Base-by-base conservation (phyloP, 2,113 vertebrate species). In the Channa argus region DNA sequence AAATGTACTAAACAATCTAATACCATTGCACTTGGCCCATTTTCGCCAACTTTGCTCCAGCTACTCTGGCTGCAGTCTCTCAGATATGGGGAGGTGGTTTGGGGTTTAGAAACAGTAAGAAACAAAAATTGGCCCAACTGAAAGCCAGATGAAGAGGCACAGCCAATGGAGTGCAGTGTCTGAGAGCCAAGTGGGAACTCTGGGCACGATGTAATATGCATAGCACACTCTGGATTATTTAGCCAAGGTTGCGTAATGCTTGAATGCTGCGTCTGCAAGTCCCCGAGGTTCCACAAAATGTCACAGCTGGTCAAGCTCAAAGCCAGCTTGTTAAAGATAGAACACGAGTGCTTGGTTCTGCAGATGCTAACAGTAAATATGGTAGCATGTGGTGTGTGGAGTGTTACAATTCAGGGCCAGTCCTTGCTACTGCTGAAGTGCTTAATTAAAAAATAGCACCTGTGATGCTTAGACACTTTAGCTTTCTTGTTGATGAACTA, bases 241-340 rank as follows among this genome's bases (percentile, higher is more conserved):
- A 89, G 54, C 60, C 8, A 8, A 47, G 72, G 74, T 87, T 89
- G 77, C 56, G 61, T 90, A 87, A 89, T 10, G 63, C 65, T 44
- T 37, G 52, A 70, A 82, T 61, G 70, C 79, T 73, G 71, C 11
- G 38, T 73, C 66, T 73, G 77, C 71, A 63, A 24, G 49, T 86
- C 83, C 74, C 85, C 11, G 6, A 74, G 74, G 76, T 84, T 77
- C 47, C 71, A 41, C 43, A 45, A 56, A 77, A 84, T 83, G 88
- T 86, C 88, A 86, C 77, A 86, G 82, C 72, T 81, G 82, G 82
- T 89, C 79, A 84, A 78, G 67, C 74, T 89, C 85, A 83, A 75
- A 86, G 80, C 65, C 50, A 60, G 45, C 74, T 62, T 74, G 71
- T 77, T 85, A 85, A 72, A 89, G 68, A 71, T 52, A 64, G 62